These are phyloP conservation scores for Temnothorax longispinosus DNA, from an alignment of 1,140 invertebrate species.

Conservation along the genomic window DNA sequence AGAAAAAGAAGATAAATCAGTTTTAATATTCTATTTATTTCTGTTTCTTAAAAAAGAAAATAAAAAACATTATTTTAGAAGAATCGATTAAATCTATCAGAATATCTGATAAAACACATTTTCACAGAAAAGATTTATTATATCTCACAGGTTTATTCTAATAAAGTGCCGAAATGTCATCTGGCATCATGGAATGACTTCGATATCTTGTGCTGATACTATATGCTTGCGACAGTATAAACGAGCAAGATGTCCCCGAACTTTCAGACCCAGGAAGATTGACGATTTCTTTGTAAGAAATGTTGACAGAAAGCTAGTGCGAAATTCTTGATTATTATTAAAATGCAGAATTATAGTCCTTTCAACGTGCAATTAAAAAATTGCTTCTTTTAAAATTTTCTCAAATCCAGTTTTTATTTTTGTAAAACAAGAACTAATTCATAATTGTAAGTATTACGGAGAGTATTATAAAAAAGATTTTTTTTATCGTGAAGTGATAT, in stretches of 20 bases:
- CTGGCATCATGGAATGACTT: neutral
- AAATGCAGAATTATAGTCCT: neutral
- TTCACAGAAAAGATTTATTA: neutral
- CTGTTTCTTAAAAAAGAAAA: neutral
- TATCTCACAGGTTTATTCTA: neutral
- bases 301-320: neutral
- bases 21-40: neutral
- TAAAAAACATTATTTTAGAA: neutral
- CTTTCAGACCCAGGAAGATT: neutral
- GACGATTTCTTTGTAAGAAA: neutral
- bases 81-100: neutral
- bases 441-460: neutral
- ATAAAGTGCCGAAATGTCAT: neutral
- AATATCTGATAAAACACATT: neutral
- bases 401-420: neutral
- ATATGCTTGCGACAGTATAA: constrained; percentile 15
- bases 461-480: neutral
- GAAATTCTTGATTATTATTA: constrained; percentile 9
- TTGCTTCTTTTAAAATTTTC: neutral
- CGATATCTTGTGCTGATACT: constrained; percentile 10
- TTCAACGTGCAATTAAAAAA: neutral
- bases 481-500: neutral
- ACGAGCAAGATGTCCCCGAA: neutral
- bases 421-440: neutral
- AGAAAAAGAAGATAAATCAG: neutral